phyloP scores from a whole-genome alignment of 2,888 invertebrate species.

The Listrodromus nycthemerus region DNA sequence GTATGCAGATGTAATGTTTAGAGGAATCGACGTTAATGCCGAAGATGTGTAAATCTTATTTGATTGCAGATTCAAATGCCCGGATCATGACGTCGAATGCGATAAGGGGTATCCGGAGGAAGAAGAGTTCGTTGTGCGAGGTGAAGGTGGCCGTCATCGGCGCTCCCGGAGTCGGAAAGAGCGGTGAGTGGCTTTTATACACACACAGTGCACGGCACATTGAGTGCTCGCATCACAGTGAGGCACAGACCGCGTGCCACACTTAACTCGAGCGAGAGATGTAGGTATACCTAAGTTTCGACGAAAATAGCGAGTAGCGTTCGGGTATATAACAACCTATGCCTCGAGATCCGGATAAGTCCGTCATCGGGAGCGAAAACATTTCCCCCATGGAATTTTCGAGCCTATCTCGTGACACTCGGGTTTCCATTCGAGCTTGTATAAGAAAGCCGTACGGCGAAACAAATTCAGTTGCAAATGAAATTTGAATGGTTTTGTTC shows the following conservation, averaged over 20 bases:
- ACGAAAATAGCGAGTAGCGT: conserved; percentile 63
- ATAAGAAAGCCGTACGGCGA: neutral
- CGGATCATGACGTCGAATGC: conserved; percentile 86
- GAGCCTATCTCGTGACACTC: conserved; percentile 8
- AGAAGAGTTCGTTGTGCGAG: conserved; percentile 95
- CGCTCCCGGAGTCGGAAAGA: conserved; percentile 96
- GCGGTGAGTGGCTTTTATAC: conserved; percentile 88
- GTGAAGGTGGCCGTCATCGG: conserved; percentile 96
- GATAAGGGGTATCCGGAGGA: conserved; percentile 93
- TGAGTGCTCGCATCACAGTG: conserved; percentile 18
- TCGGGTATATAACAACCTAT: conserved; percentile 46
- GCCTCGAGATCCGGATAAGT: conserved; percentile 56
- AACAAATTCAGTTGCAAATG: neutral
- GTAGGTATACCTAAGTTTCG: conserved; percentile 54
- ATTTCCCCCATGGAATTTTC: conserved; percentile 22
- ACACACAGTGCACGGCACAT: conserved; percentile 42
- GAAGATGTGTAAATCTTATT: conserved; percentile 9
- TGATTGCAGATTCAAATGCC: conserved; percentile 73
- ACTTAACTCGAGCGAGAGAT: conserved; percentile 40
- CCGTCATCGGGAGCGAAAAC: conserved; percentile 45
- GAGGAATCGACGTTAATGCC: neutral
- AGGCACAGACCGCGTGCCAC: conserved; percentile 44
- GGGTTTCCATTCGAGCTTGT: neutral
- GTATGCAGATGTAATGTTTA: neutral
- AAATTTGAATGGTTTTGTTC: neutral